phyloP scores from a whole-genome alignment of 2,888 invertebrate genomes.

The Baronia brevicornis region DNA sequence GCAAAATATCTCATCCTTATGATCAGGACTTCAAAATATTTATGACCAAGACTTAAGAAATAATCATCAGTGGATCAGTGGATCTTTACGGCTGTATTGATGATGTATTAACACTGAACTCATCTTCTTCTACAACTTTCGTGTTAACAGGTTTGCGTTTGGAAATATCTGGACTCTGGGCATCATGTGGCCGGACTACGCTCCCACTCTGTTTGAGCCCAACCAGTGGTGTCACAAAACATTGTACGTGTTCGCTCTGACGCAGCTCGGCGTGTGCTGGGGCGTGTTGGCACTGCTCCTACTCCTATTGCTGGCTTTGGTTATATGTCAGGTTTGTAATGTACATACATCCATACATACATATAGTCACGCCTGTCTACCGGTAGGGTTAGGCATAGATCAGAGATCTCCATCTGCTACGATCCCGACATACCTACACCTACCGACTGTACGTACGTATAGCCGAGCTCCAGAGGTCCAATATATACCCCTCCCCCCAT shows the following conservation, averaged over 20 bases:
- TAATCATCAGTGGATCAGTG: no score
- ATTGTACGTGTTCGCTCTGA: constrained; percentile 84
- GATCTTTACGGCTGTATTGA: neutral
- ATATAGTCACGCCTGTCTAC: no score
- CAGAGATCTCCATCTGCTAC: no score
- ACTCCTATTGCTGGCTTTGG: constrained; percentile 76
- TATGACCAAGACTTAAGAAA: no score
- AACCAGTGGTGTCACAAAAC: constrained; percentile 87
- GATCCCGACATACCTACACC: no score
- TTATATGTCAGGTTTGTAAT: constrained; percentile 76
- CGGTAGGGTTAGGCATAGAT: no score
- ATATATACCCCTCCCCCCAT: no score
- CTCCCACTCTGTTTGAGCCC: constrained; percentile 82
- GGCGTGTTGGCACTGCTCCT: constrained; percentile 73
- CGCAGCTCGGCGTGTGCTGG: constrained; percentile 83
- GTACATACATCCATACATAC: no score
- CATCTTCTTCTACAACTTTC: constrained; percentile 3
- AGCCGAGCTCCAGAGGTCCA: no score
- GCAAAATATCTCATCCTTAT: no score
- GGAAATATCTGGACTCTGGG: constrained; percentile 87
- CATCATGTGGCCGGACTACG: constrained; percentile 86
- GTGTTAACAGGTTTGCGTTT: constrained; percentile 74
- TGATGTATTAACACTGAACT: constrained; percentile 10
- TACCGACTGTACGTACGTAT: no score
- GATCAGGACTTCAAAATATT: no score